Conservation (phyloP, 2,113 vertebrate species). For the Bubo bubo region DNA sequence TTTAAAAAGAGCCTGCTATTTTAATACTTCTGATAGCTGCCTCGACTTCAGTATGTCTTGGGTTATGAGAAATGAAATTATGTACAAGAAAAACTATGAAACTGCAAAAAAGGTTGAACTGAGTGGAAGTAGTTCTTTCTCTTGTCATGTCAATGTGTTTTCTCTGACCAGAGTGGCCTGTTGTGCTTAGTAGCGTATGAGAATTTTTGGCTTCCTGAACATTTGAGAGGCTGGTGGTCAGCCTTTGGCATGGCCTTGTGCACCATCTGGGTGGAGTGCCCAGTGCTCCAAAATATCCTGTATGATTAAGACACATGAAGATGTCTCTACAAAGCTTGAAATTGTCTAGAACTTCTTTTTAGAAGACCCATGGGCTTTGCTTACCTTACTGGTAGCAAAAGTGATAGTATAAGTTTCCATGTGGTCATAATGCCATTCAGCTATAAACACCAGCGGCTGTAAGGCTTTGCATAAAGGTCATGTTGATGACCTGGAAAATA, state of each 20-base stretch:
- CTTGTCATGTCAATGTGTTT: neutral
- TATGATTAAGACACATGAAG: neutral
- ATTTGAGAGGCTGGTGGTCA: neutral
- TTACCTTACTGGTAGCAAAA: neutral
- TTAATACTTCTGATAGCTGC: neutral
- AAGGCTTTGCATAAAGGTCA: conserved; percentile 2
- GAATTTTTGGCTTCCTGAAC: neutral
- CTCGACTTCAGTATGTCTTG: neutral
- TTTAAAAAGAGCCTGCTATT: conserved; percentile 52
- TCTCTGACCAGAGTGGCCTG: neutral
- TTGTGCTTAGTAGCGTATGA: neutral
- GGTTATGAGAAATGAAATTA: conserved; percentile 21
- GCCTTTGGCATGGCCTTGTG: neutral
- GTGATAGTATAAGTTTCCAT: neutral
- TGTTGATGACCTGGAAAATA: conserved; percentile 37
- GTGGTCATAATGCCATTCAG: neutral
- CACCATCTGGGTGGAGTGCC: neutral
- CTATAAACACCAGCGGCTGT: neutral
- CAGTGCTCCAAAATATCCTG: neutral
- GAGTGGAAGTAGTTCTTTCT: neutral
- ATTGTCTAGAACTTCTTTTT: neutral
- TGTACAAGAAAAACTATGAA: neutral
- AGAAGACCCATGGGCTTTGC: neutral
- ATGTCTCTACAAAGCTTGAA: neutral
- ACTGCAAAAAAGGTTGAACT: neutral